These are phyloP conservation scores for Quadroppia sp. DNA, from an alignment of 2,888 invertebrate genomes.

Conservation along the genomic window DNA sequence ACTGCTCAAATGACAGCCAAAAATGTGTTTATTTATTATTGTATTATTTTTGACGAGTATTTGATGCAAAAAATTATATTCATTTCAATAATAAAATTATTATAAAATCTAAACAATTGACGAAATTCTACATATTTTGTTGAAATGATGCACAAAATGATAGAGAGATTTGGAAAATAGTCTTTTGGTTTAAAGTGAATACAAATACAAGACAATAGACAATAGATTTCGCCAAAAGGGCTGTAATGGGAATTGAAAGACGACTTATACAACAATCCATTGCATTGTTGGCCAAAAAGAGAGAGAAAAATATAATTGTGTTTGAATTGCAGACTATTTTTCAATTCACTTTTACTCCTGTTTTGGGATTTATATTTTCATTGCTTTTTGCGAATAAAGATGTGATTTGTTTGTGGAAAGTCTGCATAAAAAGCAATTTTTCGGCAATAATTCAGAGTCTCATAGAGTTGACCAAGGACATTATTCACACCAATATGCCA, in stretches of 20 bases:
- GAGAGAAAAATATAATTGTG: conserved; percentile 8
- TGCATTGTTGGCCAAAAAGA: conserved; percentile 1
- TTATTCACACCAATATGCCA: no score
- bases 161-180: not conserved
- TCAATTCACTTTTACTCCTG: not conserved
- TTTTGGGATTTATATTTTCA: conserved; percentile 20
- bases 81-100: not conserved
- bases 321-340: conserved; percentile 14
- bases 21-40: no score
- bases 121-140: not conserved
- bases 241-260: conserved; percentile 19
- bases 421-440: not conserved
- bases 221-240: conserved; percentile 22
- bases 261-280: conserved; percentile 15
- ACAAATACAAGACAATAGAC: not conserved
- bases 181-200: not conserved
- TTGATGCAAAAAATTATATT: conserved; percentile 8
- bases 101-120: not conserved
- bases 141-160: not conserved
- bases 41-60: conserved; percentile 14
- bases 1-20: not conserved
- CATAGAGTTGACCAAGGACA: no score
- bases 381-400: not conserved
- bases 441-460: not conserved
- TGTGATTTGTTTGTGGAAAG: not conserved